Conservation (phyloP, 2,797 vertebrate genomes). For the Perodicticus potto region DNA sequence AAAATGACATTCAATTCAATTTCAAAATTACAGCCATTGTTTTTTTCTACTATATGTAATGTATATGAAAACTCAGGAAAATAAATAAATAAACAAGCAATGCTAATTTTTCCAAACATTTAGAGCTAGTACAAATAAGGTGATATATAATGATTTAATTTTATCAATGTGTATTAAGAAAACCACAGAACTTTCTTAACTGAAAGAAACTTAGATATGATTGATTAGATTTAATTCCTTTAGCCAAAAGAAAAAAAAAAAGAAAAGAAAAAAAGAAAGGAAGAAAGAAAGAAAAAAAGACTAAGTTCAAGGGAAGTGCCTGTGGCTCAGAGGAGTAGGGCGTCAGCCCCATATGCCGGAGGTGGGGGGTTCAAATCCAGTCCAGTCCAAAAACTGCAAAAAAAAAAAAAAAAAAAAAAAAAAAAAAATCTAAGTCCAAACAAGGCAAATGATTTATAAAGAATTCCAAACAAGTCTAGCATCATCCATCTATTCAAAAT, state of each 20-base stretch:
- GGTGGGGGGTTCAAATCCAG: too few relatives aligned
- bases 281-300: too few relatives aligned
- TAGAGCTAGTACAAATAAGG: background rate
- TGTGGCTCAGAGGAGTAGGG: too few relatives aligned
- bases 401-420: too few relatives aligned
- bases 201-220: background rate
- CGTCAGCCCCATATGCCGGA: too few relatives aligned
- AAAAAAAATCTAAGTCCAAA: background rate
- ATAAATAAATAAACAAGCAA: background rate
- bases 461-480: background rate
- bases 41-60: background rate
- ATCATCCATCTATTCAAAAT: background rate
- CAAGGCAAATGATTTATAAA: background rate
- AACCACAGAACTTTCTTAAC: constrained; percentile 24
- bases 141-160: background rate
- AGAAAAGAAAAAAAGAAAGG: background rate
- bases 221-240: constrained; percentile 13
- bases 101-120: background rate
- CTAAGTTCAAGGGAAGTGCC: too few relatives aligned
- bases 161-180: background rate
- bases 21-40: constrained; percentile 17
- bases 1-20: constrained; percentile 43
- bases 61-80: constrained; percentile 1
- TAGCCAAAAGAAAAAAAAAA: background rate
- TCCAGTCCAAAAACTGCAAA: too few relatives aligned